Evolutionary conservation across 2,113 vertebrate species (phyloP), one percentile per base, ranked within the genome.

Genomic region (Spea multiplicata): DNA sequence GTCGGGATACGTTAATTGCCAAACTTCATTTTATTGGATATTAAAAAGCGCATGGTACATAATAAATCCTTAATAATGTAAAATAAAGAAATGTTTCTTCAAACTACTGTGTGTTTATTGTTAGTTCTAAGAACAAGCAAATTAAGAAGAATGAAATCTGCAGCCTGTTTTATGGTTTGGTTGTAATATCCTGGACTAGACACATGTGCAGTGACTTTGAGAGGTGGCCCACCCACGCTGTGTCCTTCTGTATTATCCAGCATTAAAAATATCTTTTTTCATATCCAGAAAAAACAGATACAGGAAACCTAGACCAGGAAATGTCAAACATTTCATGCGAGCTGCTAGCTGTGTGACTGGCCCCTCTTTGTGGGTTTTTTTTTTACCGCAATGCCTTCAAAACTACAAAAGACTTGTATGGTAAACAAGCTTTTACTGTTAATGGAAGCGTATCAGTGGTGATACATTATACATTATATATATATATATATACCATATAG

Each of bases 251-350:
- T 78, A 78, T 78, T 78, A 64, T 78, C 8, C 75, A 62, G 66
- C 75, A 78, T 78, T 78, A 49, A 64, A 76, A 77, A 76, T 48
- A 50, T 78, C 57, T 66, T 30, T 59, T 69, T 78, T 78, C 75
- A 71, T 71, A 71, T 78, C 66, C 75, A 78, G 66, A 57, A 78
- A 70, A 78, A 78, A 78, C 67, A 78, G 75, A 77, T 77, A 77
- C 66, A 77, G 75, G 75, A 77, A 77, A 53, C 55, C 45, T 12
- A 49, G 75, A 77, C 53, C 75, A 77, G 66, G 67, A 78, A 78
- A 78, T 64, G 75, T 78, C 66, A 78, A 71, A 78, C 75, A 64
- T 71, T 78, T 64, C 75, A 78, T 71, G n/a, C 14, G 52, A 48
- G 44, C 55, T 45, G 75, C 74, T 52, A 68, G 50, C 55, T 76